Evolutionary conservation across 2,888 invertebrate species (phyloP).

Genomic region (Odontomyia ornata): DNA sequence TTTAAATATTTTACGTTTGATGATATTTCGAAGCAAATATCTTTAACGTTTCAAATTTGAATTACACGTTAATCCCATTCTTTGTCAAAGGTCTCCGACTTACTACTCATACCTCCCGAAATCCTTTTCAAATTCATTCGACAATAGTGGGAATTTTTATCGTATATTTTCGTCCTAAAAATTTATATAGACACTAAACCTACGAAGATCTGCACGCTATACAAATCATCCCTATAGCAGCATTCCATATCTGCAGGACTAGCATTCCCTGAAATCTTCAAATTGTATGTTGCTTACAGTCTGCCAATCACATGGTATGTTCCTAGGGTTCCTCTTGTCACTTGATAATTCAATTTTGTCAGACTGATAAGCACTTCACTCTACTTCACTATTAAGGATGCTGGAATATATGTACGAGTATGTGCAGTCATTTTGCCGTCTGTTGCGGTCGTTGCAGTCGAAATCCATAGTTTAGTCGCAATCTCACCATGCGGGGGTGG

Average conservation of each 20-base stretch:
- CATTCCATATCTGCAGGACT: slow-evolving; percentile 5
- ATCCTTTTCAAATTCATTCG: too few relatives aligned
- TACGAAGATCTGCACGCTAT: too few relatives aligned
- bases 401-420: slow-evolving; percentile 1
- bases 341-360: slow-evolving; percentile 49
- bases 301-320: slow-evolving; percentile 4
- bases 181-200: not conserved
- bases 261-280: not conserved
- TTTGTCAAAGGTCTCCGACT: too few relatives aligned
- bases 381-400: not conserved
- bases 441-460: slow-evolving; percentile 4
- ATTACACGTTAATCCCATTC: too few relatives aligned
- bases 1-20: too few relatives aligned
- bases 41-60: too few relatives aligned
- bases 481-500: not conserved
- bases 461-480: not conserved
- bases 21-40: too few relatives aligned
- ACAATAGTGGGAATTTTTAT: too few relatives aligned
- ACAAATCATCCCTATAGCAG: not conserved
- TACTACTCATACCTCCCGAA: too few relatives aligned
- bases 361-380: slow-evolving; percentile 39
- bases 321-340: slow-evolving; percentile 42
- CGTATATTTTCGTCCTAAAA: slow-evolving; percentile 3
- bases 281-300: slow-evolving; percentile 5
- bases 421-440: slow-evolving; percentile 27